Evolutionary conservation across 2,888 invertebrate species (phyloP).

Genomic region (Thecocarcelia acutangulata): DNA sequence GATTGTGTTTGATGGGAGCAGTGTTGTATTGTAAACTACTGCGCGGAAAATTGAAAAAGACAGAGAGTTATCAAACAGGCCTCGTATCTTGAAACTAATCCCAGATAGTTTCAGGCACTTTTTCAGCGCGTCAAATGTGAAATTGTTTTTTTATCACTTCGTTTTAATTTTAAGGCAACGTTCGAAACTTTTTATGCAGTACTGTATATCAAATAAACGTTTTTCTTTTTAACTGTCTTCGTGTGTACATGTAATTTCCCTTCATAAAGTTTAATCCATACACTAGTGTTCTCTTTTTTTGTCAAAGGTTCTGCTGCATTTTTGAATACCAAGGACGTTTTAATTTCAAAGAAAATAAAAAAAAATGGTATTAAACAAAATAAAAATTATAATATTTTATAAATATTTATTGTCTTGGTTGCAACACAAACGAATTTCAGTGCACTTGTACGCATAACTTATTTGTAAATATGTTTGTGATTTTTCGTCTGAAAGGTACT

Average conservation of each 20-base stretch:
- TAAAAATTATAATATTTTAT: conserved; percentile 35
- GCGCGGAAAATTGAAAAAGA: too few species aligned
- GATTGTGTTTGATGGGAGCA: too few species aligned
- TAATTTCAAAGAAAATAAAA: conserved; percentile 14
- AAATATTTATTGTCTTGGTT: conserved; percentile 33
- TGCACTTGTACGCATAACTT: neutral
- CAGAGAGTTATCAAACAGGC: too few species aligned
- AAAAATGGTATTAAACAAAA: conserved; percentile 26
- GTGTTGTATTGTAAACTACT: too few species aligned
- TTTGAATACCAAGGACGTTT: conserved; percentile 39
- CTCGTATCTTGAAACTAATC: too few species aligned
- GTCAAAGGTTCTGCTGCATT: conserved; percentile 30
- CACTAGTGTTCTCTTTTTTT: neutral
- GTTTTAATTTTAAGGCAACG: too few species aligned
- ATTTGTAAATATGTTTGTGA: conserved; percentile 4
- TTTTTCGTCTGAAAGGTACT: conserved; percentile 5
- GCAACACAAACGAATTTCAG: conserved; percentile 6
- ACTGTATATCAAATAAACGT: neutral
- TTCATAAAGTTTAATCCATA: conserved; percentile 17
- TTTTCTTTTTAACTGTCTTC: conserved; percentile 4
- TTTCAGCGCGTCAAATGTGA: too few species aligned
- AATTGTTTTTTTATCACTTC: too few species aligned
- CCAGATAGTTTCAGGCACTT: too few species aligned
- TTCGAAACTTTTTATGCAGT: neutral
- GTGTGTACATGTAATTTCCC: conserved; percentile 9